phyloP scores from a whole-genome alignment of 1,140 invertebrate species.

The Dreissena rostriformis region DNA sequence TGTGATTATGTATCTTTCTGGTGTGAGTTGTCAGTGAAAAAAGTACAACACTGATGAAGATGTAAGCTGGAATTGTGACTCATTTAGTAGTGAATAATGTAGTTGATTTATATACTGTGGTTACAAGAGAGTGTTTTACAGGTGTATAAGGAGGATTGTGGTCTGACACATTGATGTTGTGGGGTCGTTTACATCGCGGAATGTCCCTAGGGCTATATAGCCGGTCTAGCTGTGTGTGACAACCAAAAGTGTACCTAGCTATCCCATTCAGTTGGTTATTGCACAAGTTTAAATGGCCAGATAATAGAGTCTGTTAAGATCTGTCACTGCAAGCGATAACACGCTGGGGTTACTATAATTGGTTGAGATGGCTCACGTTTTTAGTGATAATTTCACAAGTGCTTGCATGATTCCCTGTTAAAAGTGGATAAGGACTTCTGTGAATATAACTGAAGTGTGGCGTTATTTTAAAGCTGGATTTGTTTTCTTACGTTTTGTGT shows the following conservation, averaged over 20 bases:
- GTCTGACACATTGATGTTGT: constrained; percentile 34
- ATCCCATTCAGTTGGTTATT: background rate
- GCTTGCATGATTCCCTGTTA: constrained; percentile 5
- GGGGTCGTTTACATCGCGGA: constrained; percentile 4
- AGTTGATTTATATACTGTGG: background rate
- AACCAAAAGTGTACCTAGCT: background rate
- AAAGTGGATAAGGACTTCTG: background rate
- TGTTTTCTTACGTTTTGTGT: background rate
- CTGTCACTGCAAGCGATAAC: background rate
- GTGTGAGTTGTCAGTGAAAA: background rate
- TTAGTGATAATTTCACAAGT: constrained; percentile 18
- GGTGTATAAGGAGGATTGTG: background rate
- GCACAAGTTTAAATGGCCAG: background rate
- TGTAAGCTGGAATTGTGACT: too few relatives aligned
- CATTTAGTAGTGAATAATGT: constrained; percentile 1
- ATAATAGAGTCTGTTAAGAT: background rate
- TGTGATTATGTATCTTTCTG: background rate
- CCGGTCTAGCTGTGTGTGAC: constrained; percentile 7
- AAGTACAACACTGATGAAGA: background rate
- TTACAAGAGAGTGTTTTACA: background rate
- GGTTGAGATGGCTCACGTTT: constrained; percentile 39
- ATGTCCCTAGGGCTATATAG: constrained; percentile 33
- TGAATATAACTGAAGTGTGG: background rate
- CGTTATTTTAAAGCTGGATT: background rate
- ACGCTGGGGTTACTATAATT: constrained; percentile 17